Evolutionary conservation across 2,797 vertebrate genomes (phyloP).

Genomic region (Simalia tracyae): DNA sequence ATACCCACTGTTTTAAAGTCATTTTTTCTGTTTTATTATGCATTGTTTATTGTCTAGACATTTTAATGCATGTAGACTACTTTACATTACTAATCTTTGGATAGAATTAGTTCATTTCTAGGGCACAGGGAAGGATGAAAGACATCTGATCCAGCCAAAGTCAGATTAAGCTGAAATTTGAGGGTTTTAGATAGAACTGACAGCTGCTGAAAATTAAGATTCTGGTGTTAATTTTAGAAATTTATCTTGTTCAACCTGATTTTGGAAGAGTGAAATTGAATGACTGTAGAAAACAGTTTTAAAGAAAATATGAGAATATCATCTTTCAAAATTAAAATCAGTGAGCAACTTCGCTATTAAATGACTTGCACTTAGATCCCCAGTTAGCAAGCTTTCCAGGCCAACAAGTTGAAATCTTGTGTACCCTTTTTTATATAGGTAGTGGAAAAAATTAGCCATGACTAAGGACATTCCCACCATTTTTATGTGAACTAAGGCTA

Average conservation of each 20-base stretch:
- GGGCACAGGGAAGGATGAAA: not conserved
- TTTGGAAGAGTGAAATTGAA: not conserved
- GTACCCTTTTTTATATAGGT: not conserved
- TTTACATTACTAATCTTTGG: not conserved
- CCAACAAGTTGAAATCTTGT: not conserved
- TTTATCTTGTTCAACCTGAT: not conserved
- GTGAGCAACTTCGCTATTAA: not conserved
- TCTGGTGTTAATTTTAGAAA: not conserved
- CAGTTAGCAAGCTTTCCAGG: not conserved
- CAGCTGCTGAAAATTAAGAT: not conserved
- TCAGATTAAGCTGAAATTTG: not conserved
- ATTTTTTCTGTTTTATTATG: not conserved
- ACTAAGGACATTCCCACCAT: not conserved
- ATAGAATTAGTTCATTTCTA: not conserved
- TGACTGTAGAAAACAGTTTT: not conserved
- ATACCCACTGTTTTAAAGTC: not conserved
- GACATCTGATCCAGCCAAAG: not conserved
- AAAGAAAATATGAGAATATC: not conserved
- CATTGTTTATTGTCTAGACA: not conserved
- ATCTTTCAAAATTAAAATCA: not conserved
- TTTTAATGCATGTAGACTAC: not conserved
- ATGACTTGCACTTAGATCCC: not conserved
- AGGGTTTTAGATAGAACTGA: not conserved
- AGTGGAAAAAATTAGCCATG: not conserved
- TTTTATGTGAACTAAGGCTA: not conserved